Evolutionary conservation across 2,888 invertebrate species (phyloP), one percentile per base, ranked within the genome.

Genomic region (Mythimna loreyi): DNA sequence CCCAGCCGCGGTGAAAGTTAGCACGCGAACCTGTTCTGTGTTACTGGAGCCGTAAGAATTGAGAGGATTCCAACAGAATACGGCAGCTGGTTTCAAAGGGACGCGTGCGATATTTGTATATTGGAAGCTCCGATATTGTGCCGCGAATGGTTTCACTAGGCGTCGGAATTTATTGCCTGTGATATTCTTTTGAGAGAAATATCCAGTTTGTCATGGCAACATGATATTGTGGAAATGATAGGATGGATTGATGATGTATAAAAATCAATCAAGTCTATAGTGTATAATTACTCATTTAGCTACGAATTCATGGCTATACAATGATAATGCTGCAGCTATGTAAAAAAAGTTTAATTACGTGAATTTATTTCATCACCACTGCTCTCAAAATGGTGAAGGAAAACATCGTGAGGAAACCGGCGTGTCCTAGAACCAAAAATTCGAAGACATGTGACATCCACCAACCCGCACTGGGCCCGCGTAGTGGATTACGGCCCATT

Each of bases 1-100:
- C n/a, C 80, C 52, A 61, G 56, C 30, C 47, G 72, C 30, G 55
- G 79, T 73, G 81, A 81, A 77, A 80, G 81, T 77, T 67, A 72
- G 28, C 9, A 67, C 50, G 49, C 28, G 60, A 72, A 77, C 81
- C 61, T 60, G 76, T 81, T 73, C 55, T 79, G 69, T 69, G 69
- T 66, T 63, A 53, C 52, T 57, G 52, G 45, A 55, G 3, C 13
- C 28, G 28, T 47, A 28, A 25, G 47, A 50, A 52, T 77, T 43
- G 21, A 36, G n/a, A 23, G 19, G 61, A 33, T 55, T 57, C 36
- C 43, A 13, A 28, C 36, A 36, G 19, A 33, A 53, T 23, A 56
- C 47, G 43, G 21, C 43, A 33, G 40, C 43, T 49, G 50, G 33
- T 53, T 59, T 67, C 40, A 53, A 74, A 58, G 30, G 30, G 8